Evolutionary conservation across 2,888 invertebrate genomes (phyloP), one percentile per base, ranked within the genome.

Genomic region (Ochropacha duplaris): DNA sequence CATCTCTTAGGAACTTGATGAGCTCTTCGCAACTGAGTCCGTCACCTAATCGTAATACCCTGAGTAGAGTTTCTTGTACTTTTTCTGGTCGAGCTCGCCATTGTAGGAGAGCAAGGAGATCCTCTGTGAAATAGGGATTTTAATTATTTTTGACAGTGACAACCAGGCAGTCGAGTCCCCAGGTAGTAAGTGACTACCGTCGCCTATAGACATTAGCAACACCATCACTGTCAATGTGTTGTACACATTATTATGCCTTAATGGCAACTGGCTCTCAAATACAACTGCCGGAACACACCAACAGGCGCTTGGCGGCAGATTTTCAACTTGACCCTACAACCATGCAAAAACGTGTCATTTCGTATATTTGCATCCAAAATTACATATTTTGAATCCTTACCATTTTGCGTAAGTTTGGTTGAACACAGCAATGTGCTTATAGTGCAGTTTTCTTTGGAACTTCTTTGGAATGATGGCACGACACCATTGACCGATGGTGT

Each of bases 351-450:
- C n/a, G n/a, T n/a, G n/a, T n/a, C n/a, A n/a, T n/a, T n/a, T n/a
- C n/a, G n/a, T 24, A 24, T 4, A 4, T 24, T 24, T 24, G 24
- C n/a, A 24, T 24, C 24, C 24, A 24, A 24, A 24, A 24, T 24
- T 24, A 24, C 5, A 24, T 24, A 24, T 24, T 24, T n/a, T 9
- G 26, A 1, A 16, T 39, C 62, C 84, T 80, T 84, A 96, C 97
- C 96, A 80, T 99, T 99, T 87, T 99, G 99, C 0, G 99, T 99
- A 9, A 99, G 93, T 86, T 99, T 99, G n/a, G 99, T 99, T 22
- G 99, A 99, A 84, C 98, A 98, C 24, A 99, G 92, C 49, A 97
- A 84, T 0, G 98, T 98, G 74, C 95, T 95, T 11, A 99, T 94
- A 49, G 95, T 94, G 60, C 98, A 96, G 14, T 95, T 94, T 88